Evolutionary conservation across 2,113 vertebrate species (phyloP), one percentile per base, ranked within the genome.

Genomic region (Tetrao urogallus): DNA sequence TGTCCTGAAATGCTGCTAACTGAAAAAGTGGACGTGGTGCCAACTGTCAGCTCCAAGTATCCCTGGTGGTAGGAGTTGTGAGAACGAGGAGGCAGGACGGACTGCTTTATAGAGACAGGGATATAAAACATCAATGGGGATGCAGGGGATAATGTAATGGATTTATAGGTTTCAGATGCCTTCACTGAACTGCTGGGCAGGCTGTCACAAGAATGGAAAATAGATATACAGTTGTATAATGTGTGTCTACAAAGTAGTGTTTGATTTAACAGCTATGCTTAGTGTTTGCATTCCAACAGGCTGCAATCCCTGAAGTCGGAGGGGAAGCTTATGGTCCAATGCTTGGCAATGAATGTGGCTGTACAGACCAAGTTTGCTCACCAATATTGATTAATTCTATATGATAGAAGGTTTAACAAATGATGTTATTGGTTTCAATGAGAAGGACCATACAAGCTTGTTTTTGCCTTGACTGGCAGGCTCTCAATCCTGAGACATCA

Each of bases 171-270:
- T 94, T 90, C 52, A 56, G 18, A 61, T 92, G 54, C 70, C 52
- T 91, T 87, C 76, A 30, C 54, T 63, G 82, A 94, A 84, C 65
- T 65, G 86, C 82, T 65, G 15, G 50, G 73, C 89, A 75, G 88
- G 45, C 42, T 95, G 94, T 75, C 90, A 82, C 57, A 82, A 50
- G 86, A 92, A 76, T 65, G 86, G 82, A 84, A 89, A 95, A 78
- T 30, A 75, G 82, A 32, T 84, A 30, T 17, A 48, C 92, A 84
- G 54, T 63, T 86, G 88, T 64, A 42, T 93, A 94, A 88, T 78
- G 47, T 78, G 47, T 72, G 30, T 66, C 65, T 74, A 47, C 72
- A 75, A 91, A 88, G 61, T 19, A 45, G 40, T 9, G 43, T 90
- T 92, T 92, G 74, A 88, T 94, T 90, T 93, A 90, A 64, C 86